Percentiles rank a stretch among this genome's conserved stretches.
phyloP scores from a whole-genome alignment of 1,140 invertebrate species.

The Drosophila jambulina region DNA sequence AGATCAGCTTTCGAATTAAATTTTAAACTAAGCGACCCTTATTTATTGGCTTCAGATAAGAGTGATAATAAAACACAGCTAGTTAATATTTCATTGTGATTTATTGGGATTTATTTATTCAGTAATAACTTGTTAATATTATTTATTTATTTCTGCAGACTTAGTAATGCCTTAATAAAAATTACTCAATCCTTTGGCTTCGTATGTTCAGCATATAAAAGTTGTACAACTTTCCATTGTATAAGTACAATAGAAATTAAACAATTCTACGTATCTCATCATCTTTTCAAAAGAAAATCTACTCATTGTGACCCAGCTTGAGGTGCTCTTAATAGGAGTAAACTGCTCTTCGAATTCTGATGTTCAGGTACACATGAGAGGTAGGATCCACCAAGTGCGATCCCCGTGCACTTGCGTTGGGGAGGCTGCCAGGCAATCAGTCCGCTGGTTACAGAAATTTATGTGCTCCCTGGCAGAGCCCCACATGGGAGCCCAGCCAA shows the following conservation, averaged over 20 bases:
- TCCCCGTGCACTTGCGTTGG: not conserved
- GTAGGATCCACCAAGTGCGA: conserved; percentile 15
- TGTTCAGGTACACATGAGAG: conserved; percentile 4
- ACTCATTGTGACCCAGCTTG: conserved; percentile 25
- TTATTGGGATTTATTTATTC: not conserved
- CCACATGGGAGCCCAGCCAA: conserved; percentile 23
- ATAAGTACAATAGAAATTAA: not conserved
- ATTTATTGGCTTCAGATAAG: not conserved
- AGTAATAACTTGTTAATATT: not conserved
- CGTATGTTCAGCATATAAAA: not conserved
- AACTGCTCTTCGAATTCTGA: conserved; percentile 4
- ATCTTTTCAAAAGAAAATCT: conserved; percentile 7
- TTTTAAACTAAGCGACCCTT: too few relatives aligned
- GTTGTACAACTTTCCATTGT: not conserved
- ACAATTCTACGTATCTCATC: not conserved
- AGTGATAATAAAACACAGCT: not conserved
- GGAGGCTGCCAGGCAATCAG: conserved; percentile 29
- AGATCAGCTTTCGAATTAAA: too few relatives aligned
- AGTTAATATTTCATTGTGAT: not conserved
- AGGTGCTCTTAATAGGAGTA: conserved; percentile 23
- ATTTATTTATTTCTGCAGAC: not conserved
- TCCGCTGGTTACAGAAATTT: conserved; percentile 37
- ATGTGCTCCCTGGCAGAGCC: conserved; percentile 31
- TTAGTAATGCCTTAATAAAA: not conserved
- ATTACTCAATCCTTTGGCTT: not conserved